Conservation (phyloP, 2,797 vertebrate genomes). For the Spinibarbus caldwelli region DNA sequence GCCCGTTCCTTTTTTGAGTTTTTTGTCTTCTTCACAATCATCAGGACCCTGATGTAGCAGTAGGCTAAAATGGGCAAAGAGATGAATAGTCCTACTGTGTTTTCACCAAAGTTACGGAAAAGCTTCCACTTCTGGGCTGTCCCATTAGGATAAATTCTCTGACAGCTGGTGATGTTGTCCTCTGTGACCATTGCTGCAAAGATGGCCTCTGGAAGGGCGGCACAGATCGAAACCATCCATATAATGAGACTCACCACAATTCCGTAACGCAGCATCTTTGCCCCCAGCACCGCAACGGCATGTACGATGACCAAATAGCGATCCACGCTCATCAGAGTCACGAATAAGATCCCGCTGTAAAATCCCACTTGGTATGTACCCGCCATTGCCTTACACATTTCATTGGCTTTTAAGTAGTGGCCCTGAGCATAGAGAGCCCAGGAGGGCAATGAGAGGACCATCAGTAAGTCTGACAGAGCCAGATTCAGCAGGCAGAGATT, state of each 20-base stretch:
- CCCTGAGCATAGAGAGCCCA: conserved; percentile 71
- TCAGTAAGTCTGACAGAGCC: conserved; percentile 83
- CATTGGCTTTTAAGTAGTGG: conserved; percentile 59
- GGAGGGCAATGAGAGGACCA: conserved; percentile 81
- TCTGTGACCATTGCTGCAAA: conserved; percentile 74
- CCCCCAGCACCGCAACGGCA: conserved; percentile 82
- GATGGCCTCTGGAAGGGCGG: conserved; percentile 78
- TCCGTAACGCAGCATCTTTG: conserved; percentile 80
- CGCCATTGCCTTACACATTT: conserved; percentile 78
- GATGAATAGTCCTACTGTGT: conserved; percentile 81
- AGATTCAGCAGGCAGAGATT: conserved; percentile 88
- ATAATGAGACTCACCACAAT: conserved; percentile 76
- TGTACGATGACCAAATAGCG: conserved; percentile 92
- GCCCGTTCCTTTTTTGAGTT: conserved; percentile 85
- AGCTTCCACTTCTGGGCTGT: conserved; percentile 76
- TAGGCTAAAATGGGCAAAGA: conserved; percentile 84
- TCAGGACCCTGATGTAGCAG: conserved; percentile 87
- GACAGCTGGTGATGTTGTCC: conserved; percentile 70
- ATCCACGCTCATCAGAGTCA: conserved; percentile 90
- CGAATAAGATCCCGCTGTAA: conserved; percentile 89
- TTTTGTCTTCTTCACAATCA: conserved; percentile 80
- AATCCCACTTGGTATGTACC: conserved; percentile 84
- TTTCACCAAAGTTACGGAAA: conserved; percentile 82
- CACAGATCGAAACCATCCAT: conserved; percentile 79
- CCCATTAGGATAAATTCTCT: conserved; percentile 58